These are phyloP conservation scores for Bombus ignitus DNA, from an alignment of 1,140 invertebrate species.

Conservation along the genomic window DNA sequence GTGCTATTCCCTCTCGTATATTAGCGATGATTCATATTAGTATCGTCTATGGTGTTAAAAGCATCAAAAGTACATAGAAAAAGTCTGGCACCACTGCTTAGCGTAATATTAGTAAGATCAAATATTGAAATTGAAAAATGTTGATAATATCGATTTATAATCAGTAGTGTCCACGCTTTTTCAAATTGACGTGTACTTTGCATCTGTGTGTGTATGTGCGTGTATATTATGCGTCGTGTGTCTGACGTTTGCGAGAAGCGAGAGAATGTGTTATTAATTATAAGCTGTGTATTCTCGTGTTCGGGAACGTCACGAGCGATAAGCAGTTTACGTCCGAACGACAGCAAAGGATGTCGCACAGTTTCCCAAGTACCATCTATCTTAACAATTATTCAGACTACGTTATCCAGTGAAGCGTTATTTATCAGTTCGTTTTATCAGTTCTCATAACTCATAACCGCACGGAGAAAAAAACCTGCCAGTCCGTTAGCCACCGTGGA, in stretches of 20 bases:
- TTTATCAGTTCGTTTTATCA: constrained; percentile 30
- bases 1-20: neutral
- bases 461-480: constrained; percentile 46
- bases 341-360: constrained; percentile 2
- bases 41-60: neutral
- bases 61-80: neutral
- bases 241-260: constrained; percentile 55
- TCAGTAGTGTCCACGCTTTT: constrained; percentile 24
- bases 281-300: neutral
- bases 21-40: neutral
- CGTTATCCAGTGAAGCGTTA: constrained; percentile 37
- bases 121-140: neutral
- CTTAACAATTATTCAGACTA: constrained; percentile 10
- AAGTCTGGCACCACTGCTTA: constrained; percentile 1
- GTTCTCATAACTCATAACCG: neutral
- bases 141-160: neutral
- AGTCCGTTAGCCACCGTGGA: neutral
- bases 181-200: neutral
- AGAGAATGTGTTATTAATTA: constrained; percentile 58
- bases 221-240: neutral
- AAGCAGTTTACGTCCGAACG: constrained; percentile 22
- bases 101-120: too few relatives aligned
- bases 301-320: neutral
- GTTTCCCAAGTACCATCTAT: constrained; percentile 35
- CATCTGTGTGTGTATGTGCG: neutral